Base-by-base conservation (phyloP, 1,140 invertebrate genomes). In the Rhysida immarginata region DNA sequence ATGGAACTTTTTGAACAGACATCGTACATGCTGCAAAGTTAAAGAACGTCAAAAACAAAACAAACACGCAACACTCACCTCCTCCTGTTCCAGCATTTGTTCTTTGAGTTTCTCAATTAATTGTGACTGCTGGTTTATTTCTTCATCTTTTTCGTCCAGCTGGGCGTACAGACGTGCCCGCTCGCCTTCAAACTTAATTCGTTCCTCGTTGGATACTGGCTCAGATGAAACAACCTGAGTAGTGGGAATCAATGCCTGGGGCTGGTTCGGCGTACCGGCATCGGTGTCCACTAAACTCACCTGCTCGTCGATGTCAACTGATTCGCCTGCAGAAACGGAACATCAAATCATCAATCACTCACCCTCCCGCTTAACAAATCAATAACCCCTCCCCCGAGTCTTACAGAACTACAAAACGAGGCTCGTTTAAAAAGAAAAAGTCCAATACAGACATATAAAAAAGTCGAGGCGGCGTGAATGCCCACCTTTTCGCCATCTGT, bases 121-220 rank as follows among this genome's bases (percentile, higher is more conserved):
- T 71, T 97, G 93, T 55, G 88, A 91, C 64, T 96, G 90, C 67
- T 94, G 89, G 70, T 96, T 96, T 62, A 99, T 98, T 71, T 99
- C 96, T 68, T 99, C 96, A 69, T 99, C 96, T 71, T 99, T 99
- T 64, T 99, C 96, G 68, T 99, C 96, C 60, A 99, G 73, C 69
- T 97, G 93, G 67, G 92, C 85, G 69, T 98, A 99, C 2, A 99
- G 73, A 24, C 86, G 77, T 64, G 92, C 86, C 52, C 92, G 77
- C 70, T 98, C 94, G 65, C 87, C 84, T 64, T 96, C 93, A 64
- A 89, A 75, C 52, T 66, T 67, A 26, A 59, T 55, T n/a, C 67
- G 50, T 25, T 70, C 68, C 35, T 69, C 61, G 23, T 58, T 60
- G 11, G 55, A 27, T n/a, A 44, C 29, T 26, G 48, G 48, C 14